Evolutionary conservation across 2,113 vertebrate species (phyloP).

Genomic region (Boulengeromyrus knoepffleri): DNA sequence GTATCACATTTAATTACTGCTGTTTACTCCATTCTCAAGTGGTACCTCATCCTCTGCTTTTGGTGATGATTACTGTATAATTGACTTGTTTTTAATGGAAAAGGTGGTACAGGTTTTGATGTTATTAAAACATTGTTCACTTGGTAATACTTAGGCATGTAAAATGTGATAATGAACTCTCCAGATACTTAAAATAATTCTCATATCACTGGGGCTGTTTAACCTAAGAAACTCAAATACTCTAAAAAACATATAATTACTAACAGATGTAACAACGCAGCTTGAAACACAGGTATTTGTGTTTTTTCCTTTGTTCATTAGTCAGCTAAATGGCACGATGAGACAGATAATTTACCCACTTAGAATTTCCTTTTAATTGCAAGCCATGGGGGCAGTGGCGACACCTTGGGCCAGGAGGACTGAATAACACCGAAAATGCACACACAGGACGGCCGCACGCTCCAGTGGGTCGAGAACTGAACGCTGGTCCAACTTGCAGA

Average conservation of each 20-base stretch:
- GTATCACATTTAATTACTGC: neutral
- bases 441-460: neutral
- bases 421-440: neutral
- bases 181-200: neutral
- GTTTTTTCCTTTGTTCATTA: neutral
- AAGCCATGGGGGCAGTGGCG: neutral
- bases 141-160: neutral
- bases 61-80: neutral
- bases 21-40: neutral
- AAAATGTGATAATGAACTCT: neutral
- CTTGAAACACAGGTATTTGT: neutral
- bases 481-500: neutral
- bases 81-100: neutral
- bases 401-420: constrained; percentile 13
- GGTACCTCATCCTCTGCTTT: neutral
- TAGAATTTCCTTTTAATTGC: neutral
- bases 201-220: neutral
- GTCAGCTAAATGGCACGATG: neutral
- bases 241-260: neutral
- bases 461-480: neutral
- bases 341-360: neutral
- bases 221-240: neutral
- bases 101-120: neutral
- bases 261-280: neutral
- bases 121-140: neutral